Base-by-base conservation (phyloP, 2,797 vertebrate species). In the Amblyopsis hoosieri region DNA sequence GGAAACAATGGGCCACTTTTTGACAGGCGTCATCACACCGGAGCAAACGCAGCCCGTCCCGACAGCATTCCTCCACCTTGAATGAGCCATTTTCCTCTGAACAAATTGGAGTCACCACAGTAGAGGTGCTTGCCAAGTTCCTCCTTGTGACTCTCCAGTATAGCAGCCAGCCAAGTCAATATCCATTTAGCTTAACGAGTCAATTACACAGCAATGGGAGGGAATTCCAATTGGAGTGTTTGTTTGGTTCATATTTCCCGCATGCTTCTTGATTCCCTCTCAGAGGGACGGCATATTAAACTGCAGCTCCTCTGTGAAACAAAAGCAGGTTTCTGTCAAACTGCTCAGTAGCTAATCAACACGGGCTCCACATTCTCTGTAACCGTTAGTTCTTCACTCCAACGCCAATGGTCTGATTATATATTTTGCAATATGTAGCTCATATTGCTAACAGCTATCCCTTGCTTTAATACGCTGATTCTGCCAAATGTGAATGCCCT, bases 381-480 rank as follows among this genome's bases (percentile, higher is more conserved):
- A 8, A 19, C 5, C 14, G 1, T 37, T 9, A n/a, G 49, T 15
- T 47, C 42, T 61, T 58, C n/a, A n/a, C 12, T 42, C 53, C 66
- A 14, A 15, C 57, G 65, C 45, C 45, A 60, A 31, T n/a, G 55
- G 57, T 12, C n/a, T n/a, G 10, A 3, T 72, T 71, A 60, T 23
- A 23, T 23, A 64, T 57, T 69, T 45, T 71, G 54, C 49, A 66
- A 45, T 74, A 45, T 74, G 64, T 45, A 37, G 58, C 50, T 33
- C 13, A 57, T 37, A 33, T 64, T 77, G 72, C 77, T 81, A 76
- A 80, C 63, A 45, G 47, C 9, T 23, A 23, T 53, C 66, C 33
- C 59, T 0, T 23, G 23, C 23, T 2, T n/a, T 31, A 49, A 57
- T 31, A 50, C 59, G 72, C 78, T 54, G 47, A 75, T 64, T 66